Evolutionary conservation across 2,797 vertebrate species (phyloP).

Genomic region (Mormyrops boulengeri): DNA sequence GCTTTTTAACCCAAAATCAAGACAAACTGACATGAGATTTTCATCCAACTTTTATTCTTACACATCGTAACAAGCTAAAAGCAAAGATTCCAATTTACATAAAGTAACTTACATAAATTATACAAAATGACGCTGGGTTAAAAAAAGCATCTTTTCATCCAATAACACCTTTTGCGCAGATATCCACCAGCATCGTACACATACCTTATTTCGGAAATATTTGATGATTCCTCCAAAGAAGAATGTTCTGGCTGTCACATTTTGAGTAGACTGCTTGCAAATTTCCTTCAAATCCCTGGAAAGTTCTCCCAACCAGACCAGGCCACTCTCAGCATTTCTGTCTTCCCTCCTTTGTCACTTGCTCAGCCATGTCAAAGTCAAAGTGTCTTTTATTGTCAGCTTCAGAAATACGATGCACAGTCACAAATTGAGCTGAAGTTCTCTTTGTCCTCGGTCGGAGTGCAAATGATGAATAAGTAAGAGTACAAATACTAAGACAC

Average conservation of each 20-base stretch:
- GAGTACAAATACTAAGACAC: background rate
- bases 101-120: background rate
- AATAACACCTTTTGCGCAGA: background rate
- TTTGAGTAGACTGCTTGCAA: background rate
- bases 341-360: background rate
- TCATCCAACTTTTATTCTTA: background rate
- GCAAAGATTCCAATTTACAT: background rate
- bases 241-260: background rate
- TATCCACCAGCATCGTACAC: background rate
- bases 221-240: background rate
- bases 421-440: background rate
- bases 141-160: background rate
- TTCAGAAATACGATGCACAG: background rate
- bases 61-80: background rate
- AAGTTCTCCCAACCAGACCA: background rate
- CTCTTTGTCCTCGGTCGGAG: background rate
- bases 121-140: background rate
- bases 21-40: background rate
- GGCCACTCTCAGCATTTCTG: background rate
- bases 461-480: background rate
- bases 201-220: background rate
- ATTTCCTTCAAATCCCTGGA: background rate
- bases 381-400: background rate
- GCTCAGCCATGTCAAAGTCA: background rate
- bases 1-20: background rate